phyloP scores from a whole-genome alignment of 1,140 invertebrate genomes.

The Radopholus similis region DNA sequence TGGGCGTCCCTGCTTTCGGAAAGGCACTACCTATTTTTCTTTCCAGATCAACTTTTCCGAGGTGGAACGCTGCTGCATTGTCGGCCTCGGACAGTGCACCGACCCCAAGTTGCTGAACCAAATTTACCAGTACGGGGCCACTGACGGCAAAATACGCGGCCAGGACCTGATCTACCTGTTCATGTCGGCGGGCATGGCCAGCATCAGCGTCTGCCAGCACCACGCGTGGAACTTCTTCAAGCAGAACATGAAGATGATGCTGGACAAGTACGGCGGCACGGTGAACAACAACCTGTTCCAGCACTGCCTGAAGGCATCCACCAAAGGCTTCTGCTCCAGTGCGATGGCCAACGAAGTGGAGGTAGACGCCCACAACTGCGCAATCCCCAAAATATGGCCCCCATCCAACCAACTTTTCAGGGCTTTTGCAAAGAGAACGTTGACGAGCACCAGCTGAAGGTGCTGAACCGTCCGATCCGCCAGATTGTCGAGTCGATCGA shows the following conservation, averaged over 20 bases:
- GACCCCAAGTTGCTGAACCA: constrained; percentile 14
- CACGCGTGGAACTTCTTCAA: constrained; percentile 86
- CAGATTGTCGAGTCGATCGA: constrained; percentile 15
- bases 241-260: constrained; percentile 70
- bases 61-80: constrained; percentile 81
- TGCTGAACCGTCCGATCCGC: constrained; percentile 24
- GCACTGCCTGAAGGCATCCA: constrained; percentile 31
- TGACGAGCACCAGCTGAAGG: neutral
- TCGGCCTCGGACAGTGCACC: constrained; percentile 62
- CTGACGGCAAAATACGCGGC: constrained; percentile 81
- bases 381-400: too few species aligned
- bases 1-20: too few species aligned
- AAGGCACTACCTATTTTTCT: too few species aligned
- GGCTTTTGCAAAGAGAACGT: constrained; percentile 26
- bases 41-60: constrained; percentile 85
- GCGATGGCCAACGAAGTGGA: constrained; percentile 22
- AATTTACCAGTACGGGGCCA: constrained; percentile 64
- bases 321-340: constrained; percentile 9
- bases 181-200: constrained; percentile 65
- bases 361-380: neutral
- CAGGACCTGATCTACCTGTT: constrained; percentile 87
- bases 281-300: constrained; percentile 48
- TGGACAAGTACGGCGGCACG: constrained; percentile 62
- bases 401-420: constrained; percentile 6
- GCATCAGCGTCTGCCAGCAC: constrained; percentile 69